Conservation (phyloP, 2,888 invertebrate species). For the Caenorhabditis doughertyi region DNA sequence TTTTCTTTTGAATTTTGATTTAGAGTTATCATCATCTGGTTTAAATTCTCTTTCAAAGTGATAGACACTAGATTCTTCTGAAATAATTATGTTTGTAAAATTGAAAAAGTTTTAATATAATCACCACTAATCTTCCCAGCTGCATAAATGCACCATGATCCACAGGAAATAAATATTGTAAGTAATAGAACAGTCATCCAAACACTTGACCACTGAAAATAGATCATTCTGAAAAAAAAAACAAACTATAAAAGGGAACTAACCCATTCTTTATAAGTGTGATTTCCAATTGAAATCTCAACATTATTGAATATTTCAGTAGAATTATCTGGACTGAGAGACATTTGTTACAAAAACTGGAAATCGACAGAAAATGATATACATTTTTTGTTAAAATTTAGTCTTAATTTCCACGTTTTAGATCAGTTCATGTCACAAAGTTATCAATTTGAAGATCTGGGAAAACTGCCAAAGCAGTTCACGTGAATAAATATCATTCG, state of each 20-base stretch:
- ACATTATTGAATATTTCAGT: constrained; percentile 21
- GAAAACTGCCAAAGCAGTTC: too few species aligned
- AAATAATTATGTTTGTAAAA: background rate
- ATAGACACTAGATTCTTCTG: constrained; percentile 32
- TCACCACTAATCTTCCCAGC: constrained; percentile 24
- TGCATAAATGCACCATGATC: constrained; percentile 38
- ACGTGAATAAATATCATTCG: too few species aligned
- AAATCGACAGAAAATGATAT: background rate
- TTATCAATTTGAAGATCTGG: too few species aligned
- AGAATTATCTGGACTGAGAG: constrained; percentile 4
- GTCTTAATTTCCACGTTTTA: background rate
- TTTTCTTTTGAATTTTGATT: constrained; percentile 28
- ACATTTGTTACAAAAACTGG: constrained; percentile 4
- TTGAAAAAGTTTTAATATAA: too few species aligned
- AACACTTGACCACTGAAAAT: constrained; percentile 1
- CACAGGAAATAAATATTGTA: constrained; percentile 10
- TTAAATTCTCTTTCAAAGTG: constrained; percentile 40
- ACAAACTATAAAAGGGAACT: background rate
- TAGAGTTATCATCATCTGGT: constrained; percentile 27
- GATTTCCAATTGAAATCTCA: constrained; percentile 2
- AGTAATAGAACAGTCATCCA: constrained; percentile 1
- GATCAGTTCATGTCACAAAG: background rate
- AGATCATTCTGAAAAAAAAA: background rate
- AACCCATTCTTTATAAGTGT: background rate
- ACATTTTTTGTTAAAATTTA: background rate